A percentile compares a stretch with the other conserved stretches of the same genome.
Evolutionary conservation across 2,888 invertebrate species (phyloP).

Genomic region (Mactromeris polynyma): DNA sequence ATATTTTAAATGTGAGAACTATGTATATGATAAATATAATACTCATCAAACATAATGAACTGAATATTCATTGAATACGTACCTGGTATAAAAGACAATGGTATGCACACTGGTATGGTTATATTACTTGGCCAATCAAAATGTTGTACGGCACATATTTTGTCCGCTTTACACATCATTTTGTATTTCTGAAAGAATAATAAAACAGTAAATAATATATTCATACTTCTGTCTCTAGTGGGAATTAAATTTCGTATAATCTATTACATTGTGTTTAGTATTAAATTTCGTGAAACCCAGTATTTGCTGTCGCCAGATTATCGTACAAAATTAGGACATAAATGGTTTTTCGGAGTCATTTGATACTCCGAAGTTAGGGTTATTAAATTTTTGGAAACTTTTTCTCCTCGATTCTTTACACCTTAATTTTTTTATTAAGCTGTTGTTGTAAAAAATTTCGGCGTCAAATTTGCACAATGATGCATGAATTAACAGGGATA

Average conservation of each 20-base stretch:
- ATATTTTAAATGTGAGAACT: no score
- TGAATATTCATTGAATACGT: slow-evolving; percentile 17
- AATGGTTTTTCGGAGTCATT: neutral
- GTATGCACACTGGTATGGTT: slow-evolving; percentile 78
- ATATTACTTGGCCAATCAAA: slow-evolving; percentile 76
- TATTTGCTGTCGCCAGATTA: neutral
- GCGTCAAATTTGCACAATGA: no score
- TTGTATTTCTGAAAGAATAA: slow-evolving; percentile 70
- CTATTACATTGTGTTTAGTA: neutral
- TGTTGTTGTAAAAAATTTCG: no score
- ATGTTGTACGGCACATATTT: slow-evolving; percentile 76
- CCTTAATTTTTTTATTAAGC: no score
- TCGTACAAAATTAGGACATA: neutral
- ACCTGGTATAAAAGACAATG: slow-evolving; percentile 72
- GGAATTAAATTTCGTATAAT: neutral
- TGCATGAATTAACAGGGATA: no score
- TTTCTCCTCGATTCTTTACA: no score
- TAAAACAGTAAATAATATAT: neutral
- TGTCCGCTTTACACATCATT: slow-evolving; percentile 72
- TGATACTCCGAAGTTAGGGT: neutral
- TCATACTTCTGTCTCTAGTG: neutral
- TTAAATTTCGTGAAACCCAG: neutral
- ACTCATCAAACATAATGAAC: no score
- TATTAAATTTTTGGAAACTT: neutral
- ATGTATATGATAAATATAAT: no score